These are phyloP conservation scores for Bubo blakistoni DNA, from an alignment of 2,113 vertebrate genomes.

Conservation along the genomic window DNA sequence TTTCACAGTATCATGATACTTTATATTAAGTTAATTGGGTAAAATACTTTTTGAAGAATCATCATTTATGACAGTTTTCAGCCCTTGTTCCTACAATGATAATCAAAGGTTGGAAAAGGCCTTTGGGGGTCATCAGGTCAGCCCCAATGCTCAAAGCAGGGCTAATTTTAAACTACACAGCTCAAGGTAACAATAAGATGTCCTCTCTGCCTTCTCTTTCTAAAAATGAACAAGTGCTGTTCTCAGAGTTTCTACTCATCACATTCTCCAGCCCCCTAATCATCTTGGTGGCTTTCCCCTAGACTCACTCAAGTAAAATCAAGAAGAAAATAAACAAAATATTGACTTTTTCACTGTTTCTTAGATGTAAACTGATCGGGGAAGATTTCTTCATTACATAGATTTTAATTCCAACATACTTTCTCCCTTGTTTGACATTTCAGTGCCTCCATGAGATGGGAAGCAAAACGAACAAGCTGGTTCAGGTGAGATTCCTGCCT, in stretches of 20 bases:
- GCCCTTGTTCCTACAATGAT: not conserved
- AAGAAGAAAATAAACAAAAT: not conserved
- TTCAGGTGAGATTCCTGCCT: not conserved
- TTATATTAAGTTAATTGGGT: not conserved
- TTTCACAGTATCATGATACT: not conserved
- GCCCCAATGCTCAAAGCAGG: not conserved
- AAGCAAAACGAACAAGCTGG: not conserved
- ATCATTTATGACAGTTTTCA: not conserved
- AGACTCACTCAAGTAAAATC: not conserved
- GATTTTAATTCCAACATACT: not conserved
- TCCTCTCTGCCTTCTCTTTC: not conserved
- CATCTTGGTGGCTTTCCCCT: not conserved
- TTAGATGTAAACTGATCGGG: not conserved
- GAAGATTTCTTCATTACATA: not conserved
- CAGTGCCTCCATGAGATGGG: not conserved
- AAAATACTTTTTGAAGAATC: not conserved
- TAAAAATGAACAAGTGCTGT: not conserved
- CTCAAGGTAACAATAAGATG: not conserved
- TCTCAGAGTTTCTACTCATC: not conserved
- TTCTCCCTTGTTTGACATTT: not conserved
- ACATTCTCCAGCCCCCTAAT: not conserved
- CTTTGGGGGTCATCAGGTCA: not conserved
- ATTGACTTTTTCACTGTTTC: not conserved
- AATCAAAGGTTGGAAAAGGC: not conserved
- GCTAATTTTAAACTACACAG: not conserved